Conservation (phyloP, 2,888 invertebrate species). For the Phymatocera aterrima region DNA sequence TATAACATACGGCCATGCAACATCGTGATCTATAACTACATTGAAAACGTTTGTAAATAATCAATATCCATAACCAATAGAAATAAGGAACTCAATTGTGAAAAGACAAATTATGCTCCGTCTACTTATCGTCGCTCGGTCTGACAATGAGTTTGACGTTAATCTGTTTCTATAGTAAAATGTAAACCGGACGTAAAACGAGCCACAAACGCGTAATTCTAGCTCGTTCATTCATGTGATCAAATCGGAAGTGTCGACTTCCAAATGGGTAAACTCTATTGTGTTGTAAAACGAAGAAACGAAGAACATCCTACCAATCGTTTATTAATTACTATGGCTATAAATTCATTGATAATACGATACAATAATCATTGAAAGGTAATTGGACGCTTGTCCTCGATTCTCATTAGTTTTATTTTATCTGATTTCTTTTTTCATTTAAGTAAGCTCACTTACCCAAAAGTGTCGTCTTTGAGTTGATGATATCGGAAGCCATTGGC, state of each 20-base stretch:
- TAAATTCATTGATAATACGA: neutral
- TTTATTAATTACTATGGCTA: neutral
- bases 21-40: no score
- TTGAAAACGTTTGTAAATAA: no score
- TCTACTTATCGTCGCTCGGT: neutral
- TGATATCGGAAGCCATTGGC: constrained; percentile 30
- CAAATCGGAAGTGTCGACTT: constrained; percentile 1
- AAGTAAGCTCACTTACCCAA: constrained; percentile 16
- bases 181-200: constrained; percentile 5
- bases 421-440: neutral
- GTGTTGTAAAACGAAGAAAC: neutral
- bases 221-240: constrained; percentile 6
- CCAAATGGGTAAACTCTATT: constrained; percentile 13
- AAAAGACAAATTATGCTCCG: neutral
- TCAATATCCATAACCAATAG: no score
- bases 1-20: no score
- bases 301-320: neutral
- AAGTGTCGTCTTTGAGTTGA: constrained; percentile 9
- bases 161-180: neutral
- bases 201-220: neutral
- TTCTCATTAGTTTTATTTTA: neutral
- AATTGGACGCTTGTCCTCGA: neutral
- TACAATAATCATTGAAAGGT: neutral
- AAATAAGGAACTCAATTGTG: neutral
- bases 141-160: neutral